phyloP scores from a whole-genome alignment of 2,888 invertebrate genomes.

The Rhagonycha lutea region DNA sequence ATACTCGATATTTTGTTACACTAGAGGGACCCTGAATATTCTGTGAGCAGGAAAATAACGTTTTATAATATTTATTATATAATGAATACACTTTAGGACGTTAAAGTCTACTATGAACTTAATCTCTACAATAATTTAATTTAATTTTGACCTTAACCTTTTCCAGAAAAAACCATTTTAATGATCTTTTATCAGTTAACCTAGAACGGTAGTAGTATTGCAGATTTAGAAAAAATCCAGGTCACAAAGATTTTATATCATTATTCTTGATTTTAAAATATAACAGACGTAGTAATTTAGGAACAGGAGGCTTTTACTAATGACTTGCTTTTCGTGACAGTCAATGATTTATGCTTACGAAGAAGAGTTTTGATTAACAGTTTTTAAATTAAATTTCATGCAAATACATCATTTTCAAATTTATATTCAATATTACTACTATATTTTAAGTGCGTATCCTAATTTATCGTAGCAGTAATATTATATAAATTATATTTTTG shows the following conservation, averaged over 20 bases:
- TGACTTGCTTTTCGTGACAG: constrained; percentile 21
- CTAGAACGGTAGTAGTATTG: neutral
- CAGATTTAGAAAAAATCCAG: neutral
- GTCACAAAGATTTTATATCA: neutral
- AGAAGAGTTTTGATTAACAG: constrained; percentile 11
- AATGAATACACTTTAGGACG: neutral
- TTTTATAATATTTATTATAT: neutral
- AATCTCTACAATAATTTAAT: neutral
- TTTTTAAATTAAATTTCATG: neutral
- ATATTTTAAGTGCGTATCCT: neutral
- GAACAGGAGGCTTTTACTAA: constrained; percentile 9
- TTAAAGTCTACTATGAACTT: neutral
- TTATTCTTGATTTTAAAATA: neutral
- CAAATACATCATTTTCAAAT: neutral
- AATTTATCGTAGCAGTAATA: neutral
- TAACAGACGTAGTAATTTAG: neutral
- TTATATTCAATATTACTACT: neutral
- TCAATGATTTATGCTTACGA: constrained; percentile 16
- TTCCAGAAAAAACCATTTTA: neutral
- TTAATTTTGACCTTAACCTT: neutral
- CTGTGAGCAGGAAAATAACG: neutral
- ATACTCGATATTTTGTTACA: neutral
- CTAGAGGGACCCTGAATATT: neutral
- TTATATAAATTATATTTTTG: neutral
- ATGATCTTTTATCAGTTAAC: neutral